These are phyloP conservation scores for Apodemus sylvaticus DNA, from an alignment of 2,113 vertebrate species.

Conservation along the genomic window DNA sequence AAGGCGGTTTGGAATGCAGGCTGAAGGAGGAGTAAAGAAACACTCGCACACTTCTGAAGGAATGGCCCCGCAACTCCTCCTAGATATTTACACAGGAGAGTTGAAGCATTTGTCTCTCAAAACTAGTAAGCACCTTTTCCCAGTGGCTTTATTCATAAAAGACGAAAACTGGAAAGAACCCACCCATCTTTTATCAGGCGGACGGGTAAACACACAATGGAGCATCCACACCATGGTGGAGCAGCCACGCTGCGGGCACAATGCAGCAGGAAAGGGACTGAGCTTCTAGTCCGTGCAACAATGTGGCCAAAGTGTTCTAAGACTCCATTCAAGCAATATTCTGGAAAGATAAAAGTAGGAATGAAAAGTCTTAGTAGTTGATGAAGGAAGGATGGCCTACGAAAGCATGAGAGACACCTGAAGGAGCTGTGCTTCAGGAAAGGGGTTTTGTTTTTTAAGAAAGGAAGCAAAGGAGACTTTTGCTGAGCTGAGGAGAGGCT, in stretches of 20 bases:
- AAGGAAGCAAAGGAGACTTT: not conserved
- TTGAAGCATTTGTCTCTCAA: not conserved
- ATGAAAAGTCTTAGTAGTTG: not conserved
- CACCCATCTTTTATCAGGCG: not conserved
- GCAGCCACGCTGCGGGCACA: no score
- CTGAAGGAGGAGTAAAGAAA: not conserved
- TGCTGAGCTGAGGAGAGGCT: not conserved
- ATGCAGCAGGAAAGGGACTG: not conserved
- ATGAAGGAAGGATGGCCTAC: not conserved
- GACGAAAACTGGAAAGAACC: not conserved
- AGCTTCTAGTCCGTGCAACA: not conserved
- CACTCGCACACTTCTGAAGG: no score
- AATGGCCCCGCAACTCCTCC: not conserved
- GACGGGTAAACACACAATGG: not conserved
- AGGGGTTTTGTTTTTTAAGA: not conserved
- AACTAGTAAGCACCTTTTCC: not conserved
- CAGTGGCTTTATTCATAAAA: slow-evolving; percentile 9
- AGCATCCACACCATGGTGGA: no score
- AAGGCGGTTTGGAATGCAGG: not conserved
- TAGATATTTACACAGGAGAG: not conserved
- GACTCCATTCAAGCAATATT: not conserved
- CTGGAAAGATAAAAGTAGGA: not conserved
- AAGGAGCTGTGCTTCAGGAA: not conserved
- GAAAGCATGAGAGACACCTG: not conserved
- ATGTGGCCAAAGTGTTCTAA: not conserved